These are phyloP conservation scores for Machimus rusticus DNA, from an alignment of 2,888 invertebrate genomes.

Conservation along the genomic window DNA sequence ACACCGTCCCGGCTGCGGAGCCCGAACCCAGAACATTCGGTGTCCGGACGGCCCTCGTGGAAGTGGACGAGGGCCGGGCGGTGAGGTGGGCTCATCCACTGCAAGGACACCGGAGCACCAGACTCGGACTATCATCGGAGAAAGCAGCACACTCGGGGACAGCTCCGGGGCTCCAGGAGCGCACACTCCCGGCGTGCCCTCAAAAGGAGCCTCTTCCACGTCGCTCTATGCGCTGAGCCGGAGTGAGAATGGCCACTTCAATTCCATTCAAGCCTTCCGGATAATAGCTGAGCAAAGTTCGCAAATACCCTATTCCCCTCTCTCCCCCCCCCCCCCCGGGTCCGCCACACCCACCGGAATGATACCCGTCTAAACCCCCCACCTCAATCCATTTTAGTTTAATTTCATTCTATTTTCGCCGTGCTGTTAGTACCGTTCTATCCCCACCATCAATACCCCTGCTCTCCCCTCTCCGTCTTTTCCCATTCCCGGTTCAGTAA, in stretches of 20 bases:
- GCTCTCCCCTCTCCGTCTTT: background rate
- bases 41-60: background rate
- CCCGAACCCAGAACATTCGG: background rate
- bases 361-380: background rate
- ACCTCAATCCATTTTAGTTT: background rate
- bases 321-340: background rate
- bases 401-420: slow-evolving; percentile 25
- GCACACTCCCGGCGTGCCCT: background rate
- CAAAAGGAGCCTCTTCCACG: background rate
- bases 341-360: background rate
- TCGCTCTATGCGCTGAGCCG: background rate
- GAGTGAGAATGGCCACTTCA: slow-evolving; percentile 24
- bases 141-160: background rate
- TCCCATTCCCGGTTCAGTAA: slow-evolving; percentile 6
- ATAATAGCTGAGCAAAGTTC: slow-evolving; percentile 31
- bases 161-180: background rate
- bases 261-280: slow-evolving; percentile 30
- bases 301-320: background rate
- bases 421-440: background rate
- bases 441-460: background rate
- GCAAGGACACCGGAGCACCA: background rate
- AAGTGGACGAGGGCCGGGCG: background rate
- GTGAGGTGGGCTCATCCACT: background rate
- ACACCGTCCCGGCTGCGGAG: background rate
- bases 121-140: background rate